These are phyloP conservation scores for Chlorospingus semifuscus DNA, from an alignment of 2,797 vertebrate genomes.

Conservation along the genomic window DNA sequence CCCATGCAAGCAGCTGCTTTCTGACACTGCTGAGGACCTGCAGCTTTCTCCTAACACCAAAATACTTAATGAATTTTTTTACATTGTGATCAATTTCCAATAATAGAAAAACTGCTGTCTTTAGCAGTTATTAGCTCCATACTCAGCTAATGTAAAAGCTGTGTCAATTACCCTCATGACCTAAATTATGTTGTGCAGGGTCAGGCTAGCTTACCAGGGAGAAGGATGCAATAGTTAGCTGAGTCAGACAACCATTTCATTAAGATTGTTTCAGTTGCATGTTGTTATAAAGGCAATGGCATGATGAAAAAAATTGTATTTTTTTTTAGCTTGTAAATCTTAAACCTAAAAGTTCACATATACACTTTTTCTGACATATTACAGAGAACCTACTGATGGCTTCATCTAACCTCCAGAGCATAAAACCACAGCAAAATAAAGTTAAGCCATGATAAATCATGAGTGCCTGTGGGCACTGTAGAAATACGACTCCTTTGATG, in stretches of 20 bases:
- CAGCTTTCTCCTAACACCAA: neutral
- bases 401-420: neutral
- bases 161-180: neutral
- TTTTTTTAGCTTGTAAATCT: neutral
- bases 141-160: neutral
- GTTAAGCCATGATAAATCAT: neutral
- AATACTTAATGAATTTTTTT: neutral
- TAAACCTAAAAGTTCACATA: neutral
- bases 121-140: neutral
- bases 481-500: neutral
- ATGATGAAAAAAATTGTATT: fast-evolving
- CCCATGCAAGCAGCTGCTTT: neutral
- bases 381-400: neutral
- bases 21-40: neutral
- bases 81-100: neutral
- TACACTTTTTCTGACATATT: neutral
- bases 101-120: neutral
- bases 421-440: neutral
- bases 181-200: neutral
- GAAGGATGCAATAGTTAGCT: neutral
- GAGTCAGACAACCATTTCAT: neutral
- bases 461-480: neutral
- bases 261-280: neutral
- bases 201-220: neutral
- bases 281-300: neutral